Evolutionary conservation across 2,888 invertebrate species (phyloP).

Genomic region (Acleris laterana): DNA sequence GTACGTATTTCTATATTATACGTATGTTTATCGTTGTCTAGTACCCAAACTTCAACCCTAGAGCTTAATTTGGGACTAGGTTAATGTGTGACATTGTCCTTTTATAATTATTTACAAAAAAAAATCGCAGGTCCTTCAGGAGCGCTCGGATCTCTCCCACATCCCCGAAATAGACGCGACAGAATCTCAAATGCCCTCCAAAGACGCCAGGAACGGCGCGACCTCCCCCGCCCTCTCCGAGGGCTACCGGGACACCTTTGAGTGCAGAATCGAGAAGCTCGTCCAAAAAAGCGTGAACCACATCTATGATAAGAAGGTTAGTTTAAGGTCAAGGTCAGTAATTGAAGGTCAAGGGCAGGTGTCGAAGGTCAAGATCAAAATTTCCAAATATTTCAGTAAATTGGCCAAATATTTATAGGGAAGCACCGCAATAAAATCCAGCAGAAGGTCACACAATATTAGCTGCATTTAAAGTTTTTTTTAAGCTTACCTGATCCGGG

Average conservation of each 20-base stretch:
- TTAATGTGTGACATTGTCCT: not conserved
- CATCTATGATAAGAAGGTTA: slow-evolving; percentile 64
- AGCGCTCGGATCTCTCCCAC: slow-evolving; percentile 58
- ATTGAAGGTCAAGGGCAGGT: too few species aligned
- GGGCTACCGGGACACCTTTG: slow-evolving; percentile 59
- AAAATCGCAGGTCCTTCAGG: slow-evolving; percentile 55
- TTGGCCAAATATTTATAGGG: too few species aligned
- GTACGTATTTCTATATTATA: not conserved
- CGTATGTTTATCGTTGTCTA: not conserved
- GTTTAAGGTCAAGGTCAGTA: too few species aligned
- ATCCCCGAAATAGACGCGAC: slow-evolving; percentile 54
- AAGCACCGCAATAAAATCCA: too few species aligned
- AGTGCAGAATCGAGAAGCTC: slow-evolving; percentile 72
- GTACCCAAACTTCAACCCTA: not conserved
- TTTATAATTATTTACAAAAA: too few species aligned
- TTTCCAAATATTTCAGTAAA: too few species aligned
- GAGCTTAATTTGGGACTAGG: not conserved
- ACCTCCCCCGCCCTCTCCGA: slow-evolving; percentile 46
- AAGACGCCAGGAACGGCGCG: slow-evolving; percentile 36
- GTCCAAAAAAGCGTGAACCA: slow-evolving; percentile 76
- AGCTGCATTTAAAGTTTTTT: too few species aligned
- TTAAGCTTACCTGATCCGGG: too few species aligned
- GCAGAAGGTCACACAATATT: too few species aligned
- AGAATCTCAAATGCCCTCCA: slow-evolving; percentile 50
- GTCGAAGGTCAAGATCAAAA: too few species aligned